Evolutionary conservation across 2,797 vertebrate genomes (phyloP).

Genomic region (Epinephelus awoara): DNA sequence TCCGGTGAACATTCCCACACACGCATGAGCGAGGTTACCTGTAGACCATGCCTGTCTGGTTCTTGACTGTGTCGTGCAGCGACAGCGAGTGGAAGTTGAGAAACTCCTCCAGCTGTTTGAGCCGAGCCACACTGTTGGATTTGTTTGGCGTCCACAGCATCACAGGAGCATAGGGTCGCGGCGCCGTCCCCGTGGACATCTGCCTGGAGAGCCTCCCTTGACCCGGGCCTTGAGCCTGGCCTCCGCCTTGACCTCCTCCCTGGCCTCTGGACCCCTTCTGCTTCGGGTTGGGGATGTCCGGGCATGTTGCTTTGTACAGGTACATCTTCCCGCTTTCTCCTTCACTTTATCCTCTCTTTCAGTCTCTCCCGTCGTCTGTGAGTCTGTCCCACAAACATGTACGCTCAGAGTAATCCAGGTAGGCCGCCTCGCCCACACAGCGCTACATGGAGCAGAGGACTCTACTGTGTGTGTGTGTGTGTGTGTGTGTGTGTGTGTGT

Average conservation of each 20-base stretch:
- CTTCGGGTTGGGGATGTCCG: conserved; percentile 89
- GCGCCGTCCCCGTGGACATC: conserved; percentile 32
- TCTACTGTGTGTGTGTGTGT: conserved; percentile 1
- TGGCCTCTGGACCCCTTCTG: conserved; percentile 74
- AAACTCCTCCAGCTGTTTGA: conserved; percentile 90
- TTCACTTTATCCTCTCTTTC: conserved; percentile 71
- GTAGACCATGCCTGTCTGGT: conserved; percentile 86
- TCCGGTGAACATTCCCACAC: not conserved
- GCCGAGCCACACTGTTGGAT: conserved; percentile 72
- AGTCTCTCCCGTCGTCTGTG: conserved; percentile 65
- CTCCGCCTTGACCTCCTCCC: conserved; percentile 51
- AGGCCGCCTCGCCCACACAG: conserved; percentile 72
- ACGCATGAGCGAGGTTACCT: conserved; percentile 73
- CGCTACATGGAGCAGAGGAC: conserved; percentile 54
- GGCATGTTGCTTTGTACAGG: conserved; percentile 90
- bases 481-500: conserved; percentile 22
- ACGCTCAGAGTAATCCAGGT: conserved; percentile 77
- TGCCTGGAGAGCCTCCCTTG: conserved; percentile 69
- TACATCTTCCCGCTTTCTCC: conserved; percentile 84
- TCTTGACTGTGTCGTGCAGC: conserved; percentile 86
- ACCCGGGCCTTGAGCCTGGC: conserved; percentile 70
- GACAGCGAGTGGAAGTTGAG: conserved; percentile 89
- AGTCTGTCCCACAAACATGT: conserved; percentile 71
- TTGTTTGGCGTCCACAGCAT: conserved; percentile 77
- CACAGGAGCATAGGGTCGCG: conserved; percentile 64